These are phyloP conservation scores for Leptinotarsa rubiginosa DNA, from an alignment of 2,888 invertebrate species.

Conservation along the genomic window DNA sequence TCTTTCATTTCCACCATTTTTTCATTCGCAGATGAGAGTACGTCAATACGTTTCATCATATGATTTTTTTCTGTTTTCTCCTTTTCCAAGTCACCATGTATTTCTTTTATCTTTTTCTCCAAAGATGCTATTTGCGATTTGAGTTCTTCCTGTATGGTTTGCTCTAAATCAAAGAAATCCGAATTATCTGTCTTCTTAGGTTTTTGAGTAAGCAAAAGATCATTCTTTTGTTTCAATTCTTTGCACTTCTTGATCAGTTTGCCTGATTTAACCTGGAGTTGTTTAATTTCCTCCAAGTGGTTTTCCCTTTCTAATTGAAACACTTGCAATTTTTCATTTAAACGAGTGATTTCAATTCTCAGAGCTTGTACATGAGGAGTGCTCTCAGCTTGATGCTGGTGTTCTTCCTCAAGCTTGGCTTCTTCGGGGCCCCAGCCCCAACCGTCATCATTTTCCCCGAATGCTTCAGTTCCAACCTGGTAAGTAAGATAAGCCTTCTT, in stretches of 20 bases:
- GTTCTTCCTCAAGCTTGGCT: slow-evolving; percentile 67
- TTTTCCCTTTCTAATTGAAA: slow-evolving; percentile 72
- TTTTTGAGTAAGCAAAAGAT: slow-evolving; percentile 64
- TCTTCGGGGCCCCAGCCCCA: slow-evolving; percentile 74
- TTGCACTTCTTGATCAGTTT: slow-evolving; percentile 88
- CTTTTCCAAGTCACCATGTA: slow-evolving; percentile 71
- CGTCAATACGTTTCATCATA: slow-evolving; percentile 78
- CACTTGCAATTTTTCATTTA: slow-evolving; percentile 72
- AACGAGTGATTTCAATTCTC: slow-evolving; percentile 67
- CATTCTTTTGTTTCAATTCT: slow-evolving; percentile 80
- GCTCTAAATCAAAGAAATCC: slow-evolving; percentile 75
- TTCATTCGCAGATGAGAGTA: slow-evolving; percentile 81
- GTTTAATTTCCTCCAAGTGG: slow-evolving; percentile 73
- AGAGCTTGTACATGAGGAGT: slow-evolving; percentile 52
- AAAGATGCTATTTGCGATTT: slow-evolving; percentile 74
- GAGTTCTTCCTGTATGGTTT: slow-evolving; percentile 85
- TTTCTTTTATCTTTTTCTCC: slow-evolving; percentile 75
- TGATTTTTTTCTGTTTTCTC: slow-evolving; percentile 76
- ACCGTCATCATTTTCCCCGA: slow-evolving; percentile 69
- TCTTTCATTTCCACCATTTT: slow-evolving; percentile 84
- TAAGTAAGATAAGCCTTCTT: slow-evolving; percentile 61
- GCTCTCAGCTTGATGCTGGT: slow-evolving; percentile 58
- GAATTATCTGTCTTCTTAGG: slow-evolving; percentile 41
- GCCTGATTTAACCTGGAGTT: slow-evolving; percentile 77
- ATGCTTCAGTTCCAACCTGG: slow-evolving; percentile 52